Evolutionary conservation across 1,140 invertebrate genomes (phyloP).

Genomic region (Ostrea denselamellosa): DNA sequence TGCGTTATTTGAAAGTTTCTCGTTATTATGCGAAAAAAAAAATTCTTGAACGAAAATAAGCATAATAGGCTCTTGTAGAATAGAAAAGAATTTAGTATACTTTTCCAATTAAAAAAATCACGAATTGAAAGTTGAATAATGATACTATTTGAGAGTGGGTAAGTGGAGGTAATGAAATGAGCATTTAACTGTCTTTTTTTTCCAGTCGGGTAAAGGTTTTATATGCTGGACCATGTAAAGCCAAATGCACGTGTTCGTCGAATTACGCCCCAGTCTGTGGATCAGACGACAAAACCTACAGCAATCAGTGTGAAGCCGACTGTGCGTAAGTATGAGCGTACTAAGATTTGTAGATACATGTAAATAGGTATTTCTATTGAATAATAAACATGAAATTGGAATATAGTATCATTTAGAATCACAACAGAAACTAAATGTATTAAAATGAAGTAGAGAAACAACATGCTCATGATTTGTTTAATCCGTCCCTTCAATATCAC

Average conservation of each 20-base stretch:
- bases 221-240: neutral
- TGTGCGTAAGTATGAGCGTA: conserved; percentile 44
- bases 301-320: conserved; percentile 44
- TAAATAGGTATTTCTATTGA: neutral
- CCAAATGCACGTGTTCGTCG: conserved; percentile 32
- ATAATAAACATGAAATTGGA: neutral
- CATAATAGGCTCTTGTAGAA: no score
- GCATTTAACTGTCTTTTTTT: neutral
- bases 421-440: neutral
- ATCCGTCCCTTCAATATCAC: no score
- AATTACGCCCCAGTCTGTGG: conserved; percentile 45
- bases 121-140: no score
- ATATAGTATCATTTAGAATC: neutral
- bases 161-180: no score
- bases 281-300: conserved; percentile 43
- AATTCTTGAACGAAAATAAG: no score
- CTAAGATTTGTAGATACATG: neutral
- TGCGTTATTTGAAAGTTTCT: no score
- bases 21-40: no score
- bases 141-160: no score
- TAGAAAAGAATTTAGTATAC: no score
- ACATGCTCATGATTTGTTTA: neutral
- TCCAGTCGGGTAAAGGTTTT: neutral
- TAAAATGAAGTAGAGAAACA: neutral
- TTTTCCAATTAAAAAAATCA: no score